A percentile compares a stretch with the other conserved stretches of the same genome.
Evolutionary conservation across 2,113 vertebrate genomes (phyloP).

Genomic region (Plectropomus leopardus): DNA sequence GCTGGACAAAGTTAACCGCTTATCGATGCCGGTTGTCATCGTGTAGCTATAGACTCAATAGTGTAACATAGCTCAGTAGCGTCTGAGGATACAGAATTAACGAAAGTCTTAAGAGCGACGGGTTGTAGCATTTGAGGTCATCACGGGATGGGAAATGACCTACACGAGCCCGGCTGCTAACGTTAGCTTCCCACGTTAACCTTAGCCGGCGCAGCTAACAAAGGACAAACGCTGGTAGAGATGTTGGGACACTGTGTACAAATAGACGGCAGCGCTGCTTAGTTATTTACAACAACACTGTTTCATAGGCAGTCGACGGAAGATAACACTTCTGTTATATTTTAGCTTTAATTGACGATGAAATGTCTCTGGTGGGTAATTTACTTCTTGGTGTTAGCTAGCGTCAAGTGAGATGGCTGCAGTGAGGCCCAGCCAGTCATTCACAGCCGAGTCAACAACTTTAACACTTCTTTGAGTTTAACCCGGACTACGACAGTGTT

Average conservation of each 20-base stretch:
- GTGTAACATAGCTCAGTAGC: fast-evolving
- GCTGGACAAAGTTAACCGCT: background rate
- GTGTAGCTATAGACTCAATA: fast-evolving
- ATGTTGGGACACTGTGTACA: conserved; percentile 54
- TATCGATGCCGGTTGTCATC: too few relatives aligned
- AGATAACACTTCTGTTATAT: fast-evolving
- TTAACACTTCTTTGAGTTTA: background rate
- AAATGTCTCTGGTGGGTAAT: background rate
- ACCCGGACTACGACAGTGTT: background rate
- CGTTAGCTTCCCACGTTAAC: conserved; percentile 68
- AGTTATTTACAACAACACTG: fast-evolving
- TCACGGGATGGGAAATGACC: conserved; percentile 66
- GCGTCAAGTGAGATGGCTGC: background rate
- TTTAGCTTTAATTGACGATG: background rate
- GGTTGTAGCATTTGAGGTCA: conserved; percentile 61
- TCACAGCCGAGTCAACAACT: conserved; percentile 38
- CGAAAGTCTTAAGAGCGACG: fast-evolving
- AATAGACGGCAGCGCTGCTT: fast-evolving
- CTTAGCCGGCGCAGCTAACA: conserved; percentile 81
- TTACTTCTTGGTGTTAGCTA: background rate
- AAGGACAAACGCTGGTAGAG: conserved; percentile 74
- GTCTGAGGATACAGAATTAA: background rate
- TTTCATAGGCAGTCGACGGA: fast-evolving
- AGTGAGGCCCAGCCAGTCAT: conserved; percentile 15
- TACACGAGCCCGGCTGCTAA: conserved; percentile 73